Evolutionary conservation across 1,140 invertebrate species (phyloP).

Genomic region (Copidosoma floridanum): DNA sequence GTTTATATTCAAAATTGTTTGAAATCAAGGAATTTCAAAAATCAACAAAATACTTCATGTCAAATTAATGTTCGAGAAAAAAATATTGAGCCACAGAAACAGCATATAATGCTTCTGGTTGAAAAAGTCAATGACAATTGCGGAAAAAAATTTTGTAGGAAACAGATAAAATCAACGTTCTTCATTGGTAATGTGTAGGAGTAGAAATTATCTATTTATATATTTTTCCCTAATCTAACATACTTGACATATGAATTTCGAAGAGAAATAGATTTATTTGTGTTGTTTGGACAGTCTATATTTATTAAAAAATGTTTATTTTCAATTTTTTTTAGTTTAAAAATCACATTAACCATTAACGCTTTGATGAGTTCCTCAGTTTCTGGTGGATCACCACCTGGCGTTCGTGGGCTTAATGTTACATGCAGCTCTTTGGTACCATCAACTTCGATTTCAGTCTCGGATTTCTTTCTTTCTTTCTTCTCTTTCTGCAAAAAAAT

Average conservation of each 20-base stretch:
- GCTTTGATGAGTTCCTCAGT: constrained; percentile 85
- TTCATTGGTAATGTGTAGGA: too few species aligned
- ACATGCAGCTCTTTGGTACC: constrained; percentile 72
- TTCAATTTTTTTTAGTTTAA: constrained; percentile 12
- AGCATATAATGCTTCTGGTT: too few species aligned
- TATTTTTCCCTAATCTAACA: too few species aligned
- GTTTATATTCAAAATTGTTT: neutral
- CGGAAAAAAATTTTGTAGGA: too few species aligned
- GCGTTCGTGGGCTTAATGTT: constrained; percentile 73
- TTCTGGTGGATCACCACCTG: constrained; percentile 82
- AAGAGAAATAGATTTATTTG: constrained; percentile 30
- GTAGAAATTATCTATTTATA: too few species aligned
- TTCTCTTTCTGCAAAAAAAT: constrained; percentile 46
- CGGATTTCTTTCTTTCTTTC: constrained; percentile 56
- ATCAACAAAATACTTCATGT: neutral
- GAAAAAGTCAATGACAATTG: too few species aligned
- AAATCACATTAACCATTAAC: constrained; percentile 58
- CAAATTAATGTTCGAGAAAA: too few species aligned
- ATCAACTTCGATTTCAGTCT: constrained; percentile 65
- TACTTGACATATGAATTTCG: constrained; percentile 37
- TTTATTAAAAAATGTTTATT: constrained; percentile 10
- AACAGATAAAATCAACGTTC: too few species aligned
- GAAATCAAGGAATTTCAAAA: neutral
- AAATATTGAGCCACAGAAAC: too few species aligned
- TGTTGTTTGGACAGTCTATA: too few species aligned